Percentiles rank a stretch among this genome's conserved stretches.
These are phyloP conservation scores for Zoanthus sansibaricus DNA, from an alignment of 92 coral and sea anemone species.

Conservation along the genomic window DNA sequence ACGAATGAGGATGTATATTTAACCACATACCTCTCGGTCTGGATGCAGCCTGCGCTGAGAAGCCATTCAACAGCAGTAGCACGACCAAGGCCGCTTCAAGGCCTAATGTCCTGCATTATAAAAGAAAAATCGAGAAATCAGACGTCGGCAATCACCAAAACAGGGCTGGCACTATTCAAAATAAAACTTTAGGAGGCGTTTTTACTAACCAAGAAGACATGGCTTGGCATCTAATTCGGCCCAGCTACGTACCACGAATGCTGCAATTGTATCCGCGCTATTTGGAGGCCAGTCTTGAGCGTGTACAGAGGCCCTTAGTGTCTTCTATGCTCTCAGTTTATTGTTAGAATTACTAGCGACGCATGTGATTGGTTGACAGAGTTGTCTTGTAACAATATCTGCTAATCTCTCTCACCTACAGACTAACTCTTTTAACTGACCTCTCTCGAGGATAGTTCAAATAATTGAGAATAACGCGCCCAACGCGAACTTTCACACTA, in stretches of 20 bases:
- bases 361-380: conserved; percentile 40
- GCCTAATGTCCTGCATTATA: conserved; percentile 72
- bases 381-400: conserved; percentile 38
- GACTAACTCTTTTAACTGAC: conserved; percentile 17
- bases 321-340: conserved; percentile 69
- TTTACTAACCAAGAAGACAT: conserved; percentile 87
- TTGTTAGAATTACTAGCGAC: conserved; percentile 63
- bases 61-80: conserved; percentile 72
- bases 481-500: neutral
- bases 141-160: neutral
- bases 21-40: conserved; percentile 68
- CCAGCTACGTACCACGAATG: conserved; percentile 88
- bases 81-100: conserved; percentile 72
- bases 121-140: conserved; percentile 13
- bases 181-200: neutral
- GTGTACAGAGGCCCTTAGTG: conserved; percentile 81
- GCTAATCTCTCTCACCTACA: conserved; percentile 22
- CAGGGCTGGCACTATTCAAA: neutral
- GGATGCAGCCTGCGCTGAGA: conserved; percentile 88
- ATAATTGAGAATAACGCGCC: conserved; percentile 32
- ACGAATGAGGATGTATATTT: conserved; percentile 1
- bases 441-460: conserved; percentile 33
- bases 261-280: conserved; percentile 86
- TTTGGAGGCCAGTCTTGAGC: conserved; percentile 64
- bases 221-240: conserved; percentile 88